Base-by-base conservation (phyloP, 1,140 invertebrate genomes). In the Globodera ellingtonae region DNA sequence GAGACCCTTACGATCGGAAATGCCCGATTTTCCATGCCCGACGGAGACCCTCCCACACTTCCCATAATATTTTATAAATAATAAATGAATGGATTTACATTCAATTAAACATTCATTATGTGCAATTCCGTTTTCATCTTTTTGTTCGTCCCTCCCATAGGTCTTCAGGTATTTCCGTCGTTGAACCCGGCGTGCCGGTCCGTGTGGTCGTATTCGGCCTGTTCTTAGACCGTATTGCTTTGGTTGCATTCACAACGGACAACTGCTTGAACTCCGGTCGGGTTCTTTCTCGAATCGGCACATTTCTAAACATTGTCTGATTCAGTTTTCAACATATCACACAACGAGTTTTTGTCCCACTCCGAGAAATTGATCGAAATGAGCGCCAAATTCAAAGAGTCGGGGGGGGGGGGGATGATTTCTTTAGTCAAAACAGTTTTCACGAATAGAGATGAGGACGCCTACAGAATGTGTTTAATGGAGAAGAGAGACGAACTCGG, bases 121-220 rank as follows among this genome's bases (percentile, higher is more conserved):
- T 35, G 35, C 35, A 2, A 35, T 35, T 59, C n/a, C 62, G 7
- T 52, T 24, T n/a, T n/a, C 13, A 15, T 21, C 21, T 81, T 48
- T 80, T 71, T 4, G n/a, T 48, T 81, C 46, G 73, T 79, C 71
- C 47, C 15, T 21, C 21, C 62, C 10, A 59, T 66, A 89, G 86
- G 24, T 50, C 83, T 13, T 86, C 87, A 35, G 77, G 87, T 62
- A 82, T 86, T 46, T 86, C 75, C 73, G 84, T 89, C 47, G 86
- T 87, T 6, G 85, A 87, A 62, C 86, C 86, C 21, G 81, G 81
- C 65, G 67, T 75, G 10, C 50, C 75, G 35, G 79, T 89, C 56
- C 73, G 80, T 24, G 86, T 87, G 18, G 86, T 87, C 44, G 46
- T 87, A 15, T 88, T 89, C 73, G 86, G 86, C 6, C 87, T 80